Base-by-base conservation (phyloP, 2,113 vertebrate species). In the Andinoacara biseriatus region DNA sequence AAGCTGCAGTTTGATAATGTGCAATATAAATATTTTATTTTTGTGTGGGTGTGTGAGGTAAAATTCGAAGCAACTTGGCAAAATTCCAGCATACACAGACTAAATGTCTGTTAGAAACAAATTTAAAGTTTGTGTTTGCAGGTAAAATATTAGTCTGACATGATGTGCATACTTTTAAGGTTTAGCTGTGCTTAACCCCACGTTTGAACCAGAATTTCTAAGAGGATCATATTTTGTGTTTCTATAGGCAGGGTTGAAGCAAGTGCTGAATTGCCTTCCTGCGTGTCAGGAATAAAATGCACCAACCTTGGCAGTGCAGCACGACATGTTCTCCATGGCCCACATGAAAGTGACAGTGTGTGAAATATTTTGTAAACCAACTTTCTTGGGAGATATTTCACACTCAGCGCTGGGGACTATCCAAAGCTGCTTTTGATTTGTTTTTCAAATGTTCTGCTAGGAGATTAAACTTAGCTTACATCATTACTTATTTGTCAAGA, bases 401-500 rank as follows among this genome's bases (percentile, higher is more conserved):
- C 58, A 75, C 60, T 78, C 22, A 0, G 11, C 14, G 5, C 49
- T 49, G 72, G 58, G 81, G 13, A 84, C 77, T 58, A 65, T 82
- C 77, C 61, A 67, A 76, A 80, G 15, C 29, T 7, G 22, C n/a
- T 76, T 87, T 82, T 85, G 46, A 87, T 82, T 86, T 83, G 77
- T 84, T 87, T 87, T 88, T 82, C 52, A 65, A 75, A 86, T 83
- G 40, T 84, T 86, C 54, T 65, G 54, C 52, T 7, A 83, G 77
- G 57, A 84, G 85, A 89, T 88, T 89, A 89, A 89, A 89, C 65
- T 35, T 46, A 80, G 59, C 58, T 76, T 35, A 76, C 75, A 84
- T 89, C 83, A 86, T 91, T 86, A 91, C 83, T 90, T 76, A 89
- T 88, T 56, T 76, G 80, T 74, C 83, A 78, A 75, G 83, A 87